These are phyloP conservation scores for Chrysolina oricalcia DNA, from an alignment of 2,888 invertebrate species.

Conservation along the genomic window DNA sequence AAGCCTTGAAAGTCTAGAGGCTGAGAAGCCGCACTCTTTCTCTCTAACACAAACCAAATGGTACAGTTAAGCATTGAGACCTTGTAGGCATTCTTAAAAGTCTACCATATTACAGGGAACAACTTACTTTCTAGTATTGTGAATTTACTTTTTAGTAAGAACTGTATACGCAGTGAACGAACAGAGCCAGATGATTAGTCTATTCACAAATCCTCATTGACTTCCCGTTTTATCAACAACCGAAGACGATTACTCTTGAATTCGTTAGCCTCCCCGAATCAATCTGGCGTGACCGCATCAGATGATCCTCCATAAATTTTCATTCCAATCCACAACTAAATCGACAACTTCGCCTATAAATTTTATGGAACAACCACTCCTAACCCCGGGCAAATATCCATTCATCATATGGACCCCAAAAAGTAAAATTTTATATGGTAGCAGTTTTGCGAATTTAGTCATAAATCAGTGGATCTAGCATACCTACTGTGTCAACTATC, in stretches of 20 bases:
- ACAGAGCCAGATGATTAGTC: not conserved
- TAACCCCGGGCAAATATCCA: conserved; percentile 21
- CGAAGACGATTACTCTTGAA: not conserved
- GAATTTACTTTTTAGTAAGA: too few relatives aligned
- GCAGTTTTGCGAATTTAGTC: conserved; percentile 31
- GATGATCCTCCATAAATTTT: conserved; percentile 20
- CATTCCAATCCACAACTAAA: conserved; percentile 11
- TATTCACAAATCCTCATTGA: not conserved
- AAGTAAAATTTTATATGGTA: conserved; percentile 39
- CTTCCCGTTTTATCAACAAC: not conserved
- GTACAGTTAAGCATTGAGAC: too few relatives aligned
- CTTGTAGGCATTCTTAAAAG: too few relatives aligned
- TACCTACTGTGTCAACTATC: conserved; percentile 40
- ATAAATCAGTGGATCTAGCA: conserved; percentile 44
- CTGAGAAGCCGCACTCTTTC: too few relatives aligned
- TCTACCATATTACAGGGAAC: too few relatives aligned
- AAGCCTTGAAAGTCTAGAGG: too few relatives aligned
- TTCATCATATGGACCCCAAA: conserved; percentile 38
- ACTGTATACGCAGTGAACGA: too few relatives aligned
- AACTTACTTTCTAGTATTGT: too few relatives aligned
- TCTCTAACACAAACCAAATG: too few relatives aligned
- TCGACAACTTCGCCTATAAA: conserved; percentile 15
- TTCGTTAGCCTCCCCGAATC: conserved; percentile 10
- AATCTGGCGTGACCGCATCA: conserved; percentile 19
- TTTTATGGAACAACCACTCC: conserved; percentile 4